These are phyloP conservation scores for Calameuta pallipes DNA, from an alignment of 2,888 invertebrate species.

Conservation along the genomic window DNA sequence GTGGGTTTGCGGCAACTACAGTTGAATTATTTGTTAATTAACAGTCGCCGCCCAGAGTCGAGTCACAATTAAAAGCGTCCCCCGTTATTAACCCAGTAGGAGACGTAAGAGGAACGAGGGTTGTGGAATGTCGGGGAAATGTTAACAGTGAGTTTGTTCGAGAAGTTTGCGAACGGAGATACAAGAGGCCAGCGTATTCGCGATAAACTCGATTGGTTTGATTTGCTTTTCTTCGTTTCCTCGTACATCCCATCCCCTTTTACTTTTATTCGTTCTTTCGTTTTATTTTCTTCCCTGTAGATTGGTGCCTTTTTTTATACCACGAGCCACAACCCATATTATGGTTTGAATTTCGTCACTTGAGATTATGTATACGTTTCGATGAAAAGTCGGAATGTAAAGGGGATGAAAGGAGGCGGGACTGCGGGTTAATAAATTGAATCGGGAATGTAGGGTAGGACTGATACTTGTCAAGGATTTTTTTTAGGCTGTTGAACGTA, in stretches of 20 bases:
- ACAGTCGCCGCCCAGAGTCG: background rate
- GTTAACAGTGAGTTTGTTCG: background rate
- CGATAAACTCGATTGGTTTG: background rate
- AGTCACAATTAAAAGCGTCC: background rate
- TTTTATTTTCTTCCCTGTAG: background rate
- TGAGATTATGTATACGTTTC: background rate
- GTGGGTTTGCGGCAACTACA: background rate
- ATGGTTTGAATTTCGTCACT: background rate
- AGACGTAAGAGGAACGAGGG: background rate
- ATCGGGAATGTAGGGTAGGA: background rate
- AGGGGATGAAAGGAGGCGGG: background rate
- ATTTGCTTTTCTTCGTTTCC: background rate
- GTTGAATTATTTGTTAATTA: slow-evolving; percentile 5
- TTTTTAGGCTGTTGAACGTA: background rate
- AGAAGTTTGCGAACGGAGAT: background rate
- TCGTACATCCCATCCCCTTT: background rate
- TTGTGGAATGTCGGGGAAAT: background rate
- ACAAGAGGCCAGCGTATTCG: background rate
- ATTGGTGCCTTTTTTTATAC: background rate
- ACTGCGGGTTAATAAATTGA: background rate
- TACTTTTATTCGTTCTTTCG: background rate
- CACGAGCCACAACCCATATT: background rate
- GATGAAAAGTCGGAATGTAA: background rate
- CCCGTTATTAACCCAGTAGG: background rate
- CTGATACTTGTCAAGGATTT: background rate